Percentiles rank a stretch among this genome's conserved stretches.
Conservation (phyloP, 2,797 vertebrate species). For the Hirundo rustica region DNA sequence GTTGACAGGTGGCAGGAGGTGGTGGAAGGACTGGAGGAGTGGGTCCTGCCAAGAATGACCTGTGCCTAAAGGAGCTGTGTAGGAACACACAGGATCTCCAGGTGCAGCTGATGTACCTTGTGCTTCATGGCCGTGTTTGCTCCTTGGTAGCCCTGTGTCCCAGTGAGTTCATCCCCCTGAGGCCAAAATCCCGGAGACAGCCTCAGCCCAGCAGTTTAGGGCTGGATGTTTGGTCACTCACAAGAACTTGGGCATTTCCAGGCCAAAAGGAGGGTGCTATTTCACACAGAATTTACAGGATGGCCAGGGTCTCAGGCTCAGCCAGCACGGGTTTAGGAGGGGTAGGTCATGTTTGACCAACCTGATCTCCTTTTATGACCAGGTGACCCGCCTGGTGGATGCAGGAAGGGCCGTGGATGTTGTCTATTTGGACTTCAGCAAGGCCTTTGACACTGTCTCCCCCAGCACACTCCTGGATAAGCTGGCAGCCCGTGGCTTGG, state of each 20-base stretch:
- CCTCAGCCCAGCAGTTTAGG: not conserved
- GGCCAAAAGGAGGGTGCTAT: not conserved
- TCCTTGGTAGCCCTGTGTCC: not conserved
- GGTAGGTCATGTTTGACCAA: too few relatives aligned
- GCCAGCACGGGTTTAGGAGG: too few relatives aligned
- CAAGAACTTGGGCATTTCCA: not conserved
- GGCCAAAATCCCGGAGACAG: not conserved
- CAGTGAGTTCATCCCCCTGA: not conserved
- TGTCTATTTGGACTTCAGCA: too few relatives aligned
- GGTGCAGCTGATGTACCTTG: accelerated
- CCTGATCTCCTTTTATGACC: too few relatives aligned
- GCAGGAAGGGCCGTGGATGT: too few relatives aligned
- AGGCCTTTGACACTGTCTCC: too few relatives aligned
- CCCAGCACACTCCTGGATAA: too few relatives aligned
- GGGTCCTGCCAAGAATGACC: not conserved
- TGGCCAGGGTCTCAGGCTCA: too few relatives aligned
- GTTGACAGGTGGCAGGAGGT: not conserved
- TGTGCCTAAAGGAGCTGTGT: not conserved
- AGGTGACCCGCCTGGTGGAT: too few relatives aligned
- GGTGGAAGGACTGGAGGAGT: not conserved
- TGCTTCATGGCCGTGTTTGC: not conserved
- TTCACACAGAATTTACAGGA: too few relatives aligned
- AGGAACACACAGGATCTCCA: not conserved
- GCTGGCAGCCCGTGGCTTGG: too few relatives aligned
- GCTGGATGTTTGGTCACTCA: not conserved